These are phyloP conservation scores for Eulemur rubriventer DNA, from an alignment of 2,797 vertebrate genomes.

Conservation along the genomic window DNA sequence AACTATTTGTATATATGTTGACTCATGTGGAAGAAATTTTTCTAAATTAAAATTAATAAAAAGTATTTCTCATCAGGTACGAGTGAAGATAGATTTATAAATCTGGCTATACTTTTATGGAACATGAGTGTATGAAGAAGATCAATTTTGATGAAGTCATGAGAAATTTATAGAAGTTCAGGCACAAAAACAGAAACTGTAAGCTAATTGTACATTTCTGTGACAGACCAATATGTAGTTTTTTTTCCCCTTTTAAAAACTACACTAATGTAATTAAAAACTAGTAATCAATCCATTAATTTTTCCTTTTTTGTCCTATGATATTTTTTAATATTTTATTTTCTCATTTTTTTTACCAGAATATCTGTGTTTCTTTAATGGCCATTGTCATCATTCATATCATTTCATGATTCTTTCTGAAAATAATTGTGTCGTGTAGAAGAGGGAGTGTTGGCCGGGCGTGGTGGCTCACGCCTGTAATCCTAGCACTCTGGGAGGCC, in stretches of 20 bases:
- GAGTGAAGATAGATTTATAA: not conserved
- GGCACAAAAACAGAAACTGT: not conserved
- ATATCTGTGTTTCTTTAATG: slow-evolving; percentile 4
- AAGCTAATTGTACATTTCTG: not conserved
- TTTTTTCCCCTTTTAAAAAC: not conserved
- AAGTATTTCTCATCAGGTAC: not conserved
- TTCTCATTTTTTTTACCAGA: not conserved
- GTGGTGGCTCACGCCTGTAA: too few species aligned
- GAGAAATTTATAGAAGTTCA: not conserved
- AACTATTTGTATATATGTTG: not conserved
- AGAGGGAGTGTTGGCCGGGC: too few species aligned
- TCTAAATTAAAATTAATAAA: slow-evolving; percentile 24
- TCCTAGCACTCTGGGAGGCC: too few species aligned
- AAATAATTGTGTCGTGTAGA: not conserved
- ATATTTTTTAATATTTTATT: not conserved
- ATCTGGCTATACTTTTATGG: not conserved
- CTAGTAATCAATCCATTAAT: not conserved
- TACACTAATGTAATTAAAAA: not conserved
- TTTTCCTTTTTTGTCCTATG: not conserved
- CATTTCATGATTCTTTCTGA: slow-evolving; percentile 26
- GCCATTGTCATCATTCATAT: not conserved
- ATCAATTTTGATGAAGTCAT: not conserved
- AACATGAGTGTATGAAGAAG: not conserved
- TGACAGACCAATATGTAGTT: not conserved
- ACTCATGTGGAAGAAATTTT: not conserved